phyloP scores from a whole-genome alignment of 1,140 invertebrate species.

The Bombus polaris region DNA sequence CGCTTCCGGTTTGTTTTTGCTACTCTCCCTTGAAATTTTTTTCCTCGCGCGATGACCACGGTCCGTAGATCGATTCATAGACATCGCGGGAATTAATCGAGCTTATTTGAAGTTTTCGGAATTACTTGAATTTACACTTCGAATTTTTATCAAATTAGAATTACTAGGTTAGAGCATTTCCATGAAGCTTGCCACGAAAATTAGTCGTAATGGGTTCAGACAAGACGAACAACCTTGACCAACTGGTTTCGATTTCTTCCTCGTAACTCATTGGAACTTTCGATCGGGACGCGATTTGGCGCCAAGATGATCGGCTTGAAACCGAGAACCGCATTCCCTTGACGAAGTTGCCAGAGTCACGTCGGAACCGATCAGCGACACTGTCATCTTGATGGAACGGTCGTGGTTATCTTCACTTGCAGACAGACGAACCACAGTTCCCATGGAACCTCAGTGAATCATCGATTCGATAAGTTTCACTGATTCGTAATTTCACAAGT shows the following conservation, averaged over 20 bases:
- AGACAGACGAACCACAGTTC: background rate
- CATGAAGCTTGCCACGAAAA: conserved; percentile 21
- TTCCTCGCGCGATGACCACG: conserved; percentile 16
- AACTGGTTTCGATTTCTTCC: conserved; percentile 5
- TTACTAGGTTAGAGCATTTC: conserved; percentile 12
- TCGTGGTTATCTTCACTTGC: background rate
- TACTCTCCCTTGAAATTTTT: background rate
- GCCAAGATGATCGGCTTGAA: background rate
- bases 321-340: background rate
- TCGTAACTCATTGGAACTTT: background rate
- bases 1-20: background rate
- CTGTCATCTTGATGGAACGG: background rate
- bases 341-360: background rate
- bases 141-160: background rate
- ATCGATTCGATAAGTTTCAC: background rate
- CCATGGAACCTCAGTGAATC: background rate
- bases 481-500: background rate
- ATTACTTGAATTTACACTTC: background rate
- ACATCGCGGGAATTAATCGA: background rate
- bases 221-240: background rate
- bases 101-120: background rate
- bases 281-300: background rate
- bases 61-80: background rate
- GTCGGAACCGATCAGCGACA: background rate
- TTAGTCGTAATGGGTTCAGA: background rate